A percentile compares a stretch with the other conserved stretches of the same genome.
Conservation (phyloP, 2,888 invertebrate species). For the Noctua comes region DNA sequence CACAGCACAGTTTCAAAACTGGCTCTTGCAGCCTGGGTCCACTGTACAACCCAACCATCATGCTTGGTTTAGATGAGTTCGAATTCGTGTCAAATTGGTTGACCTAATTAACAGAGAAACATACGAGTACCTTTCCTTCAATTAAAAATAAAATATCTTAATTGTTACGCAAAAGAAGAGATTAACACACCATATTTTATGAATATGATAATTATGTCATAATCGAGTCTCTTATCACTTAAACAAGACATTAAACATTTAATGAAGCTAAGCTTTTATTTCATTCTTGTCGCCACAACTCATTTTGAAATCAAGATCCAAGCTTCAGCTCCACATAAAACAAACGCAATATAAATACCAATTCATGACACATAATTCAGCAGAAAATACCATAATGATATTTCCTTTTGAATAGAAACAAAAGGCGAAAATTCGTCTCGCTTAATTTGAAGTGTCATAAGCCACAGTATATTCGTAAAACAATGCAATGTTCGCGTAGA, state of each 20-base stretch:
- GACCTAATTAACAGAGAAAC: neutral
- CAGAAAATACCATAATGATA: slow-evolving; percentile 52
- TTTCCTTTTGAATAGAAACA: slow-evolving; percentile 68
- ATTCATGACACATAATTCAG: slow-evolving; percentile 38
- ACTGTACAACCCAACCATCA: neutral
- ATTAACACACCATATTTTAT: slow-evolving; percentile 10
- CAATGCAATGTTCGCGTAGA: slow-evolving; percentile 84
- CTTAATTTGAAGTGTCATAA: slow-evolving; percentile 84
- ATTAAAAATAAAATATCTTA: neutral
- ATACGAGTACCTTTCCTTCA: neutral
- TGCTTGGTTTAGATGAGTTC: neutral
- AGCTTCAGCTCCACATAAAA: slow-evolving; percentile 16
- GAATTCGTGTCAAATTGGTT: neutral
- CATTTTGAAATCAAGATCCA: slow-evolving; percentile 9
- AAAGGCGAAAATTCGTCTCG: slow-evolving; percentile 76
- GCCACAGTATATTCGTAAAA: slow-evolving; percentile 82
- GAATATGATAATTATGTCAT: slow-evolving; percentile 1
- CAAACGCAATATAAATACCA: slow-evolving; percentile 33
- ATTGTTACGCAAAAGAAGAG: neutral
- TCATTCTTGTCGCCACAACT: neutral
- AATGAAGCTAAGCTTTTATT: slow-evolving; percentile 35
- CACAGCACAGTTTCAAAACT: neutral
- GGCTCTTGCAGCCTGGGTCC: too few species aligned
- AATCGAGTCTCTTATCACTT: slow-evolving; percentile 13
- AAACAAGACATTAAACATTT: slow-evolving; percentile 32